Evolutionary conservation across 1,140 invertebrate species (phyloP), one percentile per base, ranked within the genome.

Genomic region (Drosophila serrata): DNA sequence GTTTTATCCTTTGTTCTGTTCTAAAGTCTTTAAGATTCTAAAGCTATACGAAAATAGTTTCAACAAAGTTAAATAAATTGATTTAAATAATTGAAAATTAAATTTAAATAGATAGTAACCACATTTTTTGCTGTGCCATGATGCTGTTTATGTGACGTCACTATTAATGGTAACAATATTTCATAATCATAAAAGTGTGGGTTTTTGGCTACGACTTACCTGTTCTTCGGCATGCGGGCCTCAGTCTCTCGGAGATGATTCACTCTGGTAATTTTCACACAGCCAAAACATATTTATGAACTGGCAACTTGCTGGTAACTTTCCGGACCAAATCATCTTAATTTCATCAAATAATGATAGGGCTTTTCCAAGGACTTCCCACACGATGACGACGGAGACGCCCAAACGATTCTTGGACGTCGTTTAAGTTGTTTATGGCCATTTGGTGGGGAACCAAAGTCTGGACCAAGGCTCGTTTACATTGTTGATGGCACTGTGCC

Each of bases 351-450:
- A 76, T 59, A 65, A 65, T 58, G 69, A 56, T 53, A 40, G 51
- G 49, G 35, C 17, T 65, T 59, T 42, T 69, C 74, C 75, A 77
- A 77, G 75, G 62, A 77, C 56, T 77, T 48, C 43, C 63, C 42
- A 67, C 63, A 39, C 60, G 33, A 42, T 46, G 31, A 13, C 46
- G 27, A 51, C n/a, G 46, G 42, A 13, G 40, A 46, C 40, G 64
- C 75, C 75, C 74, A 51, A 33, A 33, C 74, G 46, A 48, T 49
- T 55, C 48, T 49, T 42, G 43, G 49, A 63, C 24, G 51, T 82
- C 82, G 72, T 79, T 73, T 76, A 86, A 60, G 79, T 86, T 86
- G 82, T 87, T 87, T 87, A 79, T 87, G 61, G 46, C 42, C 39
- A 11, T 33, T 33, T 33, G 33, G 33, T 12, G 11, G 9, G 33